These are phyloP conservation scores for Pardalotus punctatus DNA, from an alignment of 2,113 vertebrate species.

Conservation along the genomic window DNA sequence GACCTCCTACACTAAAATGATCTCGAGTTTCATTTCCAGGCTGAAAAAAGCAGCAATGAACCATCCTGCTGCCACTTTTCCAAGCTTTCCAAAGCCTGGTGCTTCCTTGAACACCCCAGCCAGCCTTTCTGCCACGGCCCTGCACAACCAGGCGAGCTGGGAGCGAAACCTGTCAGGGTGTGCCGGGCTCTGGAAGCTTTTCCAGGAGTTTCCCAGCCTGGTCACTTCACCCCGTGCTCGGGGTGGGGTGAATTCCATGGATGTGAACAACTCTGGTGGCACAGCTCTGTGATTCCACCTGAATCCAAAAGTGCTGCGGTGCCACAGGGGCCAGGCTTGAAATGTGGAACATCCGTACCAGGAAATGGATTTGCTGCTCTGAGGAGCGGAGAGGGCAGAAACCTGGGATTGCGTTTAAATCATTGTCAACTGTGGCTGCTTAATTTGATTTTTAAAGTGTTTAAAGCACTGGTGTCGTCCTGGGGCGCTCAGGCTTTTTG, in stretches of 20 bases:
- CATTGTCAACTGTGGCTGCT: background rate
- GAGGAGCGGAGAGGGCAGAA: background rate
- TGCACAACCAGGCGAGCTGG: background rate
- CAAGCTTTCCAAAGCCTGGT: background rate
- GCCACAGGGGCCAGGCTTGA: background rate
- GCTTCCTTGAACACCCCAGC: background rate
- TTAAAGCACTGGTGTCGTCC: background rate
- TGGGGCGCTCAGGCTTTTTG: background rate
- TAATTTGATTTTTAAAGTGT: background rate
- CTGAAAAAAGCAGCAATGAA: background rate
- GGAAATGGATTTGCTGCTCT: background rate
- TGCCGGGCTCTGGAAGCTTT: background rate
- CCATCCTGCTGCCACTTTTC: background rate
- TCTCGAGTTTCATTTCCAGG: too few relatives aligned
- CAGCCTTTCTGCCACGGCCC: background rate
- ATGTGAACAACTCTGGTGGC: background rate
- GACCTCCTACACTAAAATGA: too few relatives aligned
- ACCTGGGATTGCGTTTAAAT: background rate
- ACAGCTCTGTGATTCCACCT: accelerated
- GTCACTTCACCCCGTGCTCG: accelerated
- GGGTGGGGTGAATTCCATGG: accelerated
- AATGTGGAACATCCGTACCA: too few relatives aligned
- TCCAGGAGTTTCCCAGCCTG: background rate
- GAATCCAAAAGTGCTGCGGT: background rate
- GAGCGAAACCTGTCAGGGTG: background rate